phyloP scores from a whole-genome alignment of 2,113 vertebrate genomes.

The Neopipo cinnamomea region DNA sequence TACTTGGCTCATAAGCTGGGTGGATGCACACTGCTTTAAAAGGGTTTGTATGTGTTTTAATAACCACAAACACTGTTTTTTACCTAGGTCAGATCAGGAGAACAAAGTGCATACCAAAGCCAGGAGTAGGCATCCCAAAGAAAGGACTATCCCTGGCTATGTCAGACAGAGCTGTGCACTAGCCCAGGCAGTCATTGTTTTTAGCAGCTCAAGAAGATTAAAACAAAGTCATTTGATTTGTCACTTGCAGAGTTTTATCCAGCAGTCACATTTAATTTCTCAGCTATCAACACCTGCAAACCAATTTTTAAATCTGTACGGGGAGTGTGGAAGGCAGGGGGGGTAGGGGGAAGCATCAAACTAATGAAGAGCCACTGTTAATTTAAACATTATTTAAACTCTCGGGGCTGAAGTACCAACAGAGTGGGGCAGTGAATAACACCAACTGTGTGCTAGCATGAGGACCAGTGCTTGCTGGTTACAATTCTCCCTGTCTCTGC shows the following conservation, averaged over 20 bases:
- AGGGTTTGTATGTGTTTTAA: not conserved
- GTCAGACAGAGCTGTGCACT: not conserved
- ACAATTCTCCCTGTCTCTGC: not conserved
- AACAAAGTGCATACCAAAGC: not conserved
- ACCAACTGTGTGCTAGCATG: not conserved
- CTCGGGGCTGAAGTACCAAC: not conserved
- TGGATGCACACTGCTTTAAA: not conserved
- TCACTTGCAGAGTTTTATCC: slow-evolving; percentile 30
- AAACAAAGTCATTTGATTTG: not conserved
- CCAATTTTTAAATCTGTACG: not conserved
- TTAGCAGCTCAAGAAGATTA: slow-evolving; percentile 15
- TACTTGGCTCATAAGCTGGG: not conserved
- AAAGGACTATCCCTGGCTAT: not conserved
- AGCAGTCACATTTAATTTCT: slow-evolving; percentile 28
- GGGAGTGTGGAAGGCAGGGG: not conserved
- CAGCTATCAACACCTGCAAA: not conserved
- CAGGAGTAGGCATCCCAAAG: accelerated
- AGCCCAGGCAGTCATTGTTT: not conserved
- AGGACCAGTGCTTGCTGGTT: not conserved
- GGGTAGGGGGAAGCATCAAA: not conserved
- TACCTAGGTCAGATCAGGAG: not conserved
- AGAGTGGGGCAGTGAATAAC: not conserved
- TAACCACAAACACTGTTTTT: not conserved
- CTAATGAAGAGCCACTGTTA: not conserved
- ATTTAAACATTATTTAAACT: not conserved